A percentile compares a stretch with the other conserved stretches of the same genome.
Conservation (phyloP, 37 sponge, comb jelly and placozoan genomes). For the Cladorhizidae sp. region DNA sequence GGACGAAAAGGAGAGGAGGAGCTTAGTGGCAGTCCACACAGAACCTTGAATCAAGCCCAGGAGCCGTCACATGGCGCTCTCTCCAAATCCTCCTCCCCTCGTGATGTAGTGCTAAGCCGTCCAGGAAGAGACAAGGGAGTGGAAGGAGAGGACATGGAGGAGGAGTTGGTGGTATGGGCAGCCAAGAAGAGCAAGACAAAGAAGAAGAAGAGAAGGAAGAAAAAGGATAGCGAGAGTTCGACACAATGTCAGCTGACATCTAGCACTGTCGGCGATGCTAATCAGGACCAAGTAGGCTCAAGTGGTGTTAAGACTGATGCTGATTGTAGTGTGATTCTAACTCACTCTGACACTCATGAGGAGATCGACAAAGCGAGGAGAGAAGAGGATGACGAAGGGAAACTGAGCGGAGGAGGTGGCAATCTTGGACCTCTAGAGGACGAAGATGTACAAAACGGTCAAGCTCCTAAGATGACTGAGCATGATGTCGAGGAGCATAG, state of each 20-base stretch:
- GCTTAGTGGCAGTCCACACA: slow-evolving; percentile 3
- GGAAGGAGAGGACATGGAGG: slow-evolving; percentile 10
- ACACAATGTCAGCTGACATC: background rate
- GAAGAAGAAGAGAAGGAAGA: slow-evolving; percentile 37
- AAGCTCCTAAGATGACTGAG: too few species aligned
- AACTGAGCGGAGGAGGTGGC: too few species aligned
- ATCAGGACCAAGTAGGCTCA: background rate
- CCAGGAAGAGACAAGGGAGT: background rate
- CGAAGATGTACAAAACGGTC: too few species aligned
- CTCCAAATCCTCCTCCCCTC: background rate
- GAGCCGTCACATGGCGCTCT: background rate
- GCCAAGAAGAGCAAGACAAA: slow-evolving; percentile 1
- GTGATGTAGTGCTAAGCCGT: background rate
- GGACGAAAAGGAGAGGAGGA: background rate
- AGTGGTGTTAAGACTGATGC: background rate
- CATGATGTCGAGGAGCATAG: too few species aligned
- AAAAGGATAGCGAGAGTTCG: background rate
- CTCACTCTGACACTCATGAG: too few species aligned
- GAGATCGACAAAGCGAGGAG: too few species aligned
- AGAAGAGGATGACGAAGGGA: too few species aligned
- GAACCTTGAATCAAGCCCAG: background rate
- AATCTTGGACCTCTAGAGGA: too few species aligned
- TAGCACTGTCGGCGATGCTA: background rate
- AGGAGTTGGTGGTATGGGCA: slow-evolving; percentile 3
- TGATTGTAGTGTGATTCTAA: too few species aligned